phyloP scores from a whole-genome alignment of 2,888 invertebrate genomes.

The Lasioglossum leucozonium region DNA sequence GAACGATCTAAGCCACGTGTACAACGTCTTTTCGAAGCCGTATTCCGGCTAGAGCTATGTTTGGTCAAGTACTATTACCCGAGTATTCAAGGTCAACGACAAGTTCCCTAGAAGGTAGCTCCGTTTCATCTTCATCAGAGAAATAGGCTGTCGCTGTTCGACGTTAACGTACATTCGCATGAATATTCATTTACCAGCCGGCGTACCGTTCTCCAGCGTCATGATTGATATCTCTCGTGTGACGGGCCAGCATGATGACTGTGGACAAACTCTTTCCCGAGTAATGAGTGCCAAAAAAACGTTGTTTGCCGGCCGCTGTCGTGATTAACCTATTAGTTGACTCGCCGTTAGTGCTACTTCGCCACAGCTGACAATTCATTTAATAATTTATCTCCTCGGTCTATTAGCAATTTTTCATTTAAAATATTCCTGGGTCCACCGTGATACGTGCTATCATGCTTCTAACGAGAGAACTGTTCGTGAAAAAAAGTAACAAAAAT shows the following conservation, averaged over 20 bases:
- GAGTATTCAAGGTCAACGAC: background rate
- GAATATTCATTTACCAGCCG: background rate
- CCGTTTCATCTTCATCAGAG: constrained; percentile 5
- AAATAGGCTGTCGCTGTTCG: background rate
- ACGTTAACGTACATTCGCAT: constrained; percentile 2
- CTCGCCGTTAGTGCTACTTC: background rate
- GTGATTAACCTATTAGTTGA: background rate
- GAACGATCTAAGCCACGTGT: background rate
- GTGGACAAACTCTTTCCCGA: background rate
- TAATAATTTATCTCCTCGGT: background rate
- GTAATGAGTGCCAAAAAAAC: background rate
- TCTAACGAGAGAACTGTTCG: too few relatives aligned
- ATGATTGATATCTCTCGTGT: background rate
- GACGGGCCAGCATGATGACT: background rate
- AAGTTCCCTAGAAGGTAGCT: background rate
- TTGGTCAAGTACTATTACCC: background rate
- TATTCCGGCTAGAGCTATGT: background rate
- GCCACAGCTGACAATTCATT: background rate
- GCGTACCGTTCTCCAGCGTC: background rate
- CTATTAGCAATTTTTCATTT: background rate
- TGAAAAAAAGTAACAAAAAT: too few relatives aligned
- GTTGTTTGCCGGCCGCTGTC: background rate
- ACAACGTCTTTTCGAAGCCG: background rate
- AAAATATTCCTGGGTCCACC: too few relatives aligned
- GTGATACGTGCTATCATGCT: too few relatives aligned